Conservation (phyloP, 1,140 invertebrate genomes). For the Homarus americanus region DNA sequence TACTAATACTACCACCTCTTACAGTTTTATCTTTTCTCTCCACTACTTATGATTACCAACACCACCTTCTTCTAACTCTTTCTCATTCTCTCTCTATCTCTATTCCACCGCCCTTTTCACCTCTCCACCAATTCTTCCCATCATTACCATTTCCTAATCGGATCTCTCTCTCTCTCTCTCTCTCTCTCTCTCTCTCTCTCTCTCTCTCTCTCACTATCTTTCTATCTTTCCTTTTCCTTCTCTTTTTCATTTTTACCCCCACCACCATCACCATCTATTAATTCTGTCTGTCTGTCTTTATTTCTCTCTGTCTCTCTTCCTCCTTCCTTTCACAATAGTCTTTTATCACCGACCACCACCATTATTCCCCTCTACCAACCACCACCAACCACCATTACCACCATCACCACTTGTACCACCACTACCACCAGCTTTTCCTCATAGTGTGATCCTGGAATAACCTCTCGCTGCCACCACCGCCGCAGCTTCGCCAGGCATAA, state of each 20-base stretch:
- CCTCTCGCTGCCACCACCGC: too few relatives aligned
- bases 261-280: too few relatives aligned
- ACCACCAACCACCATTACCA: neutral
- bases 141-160: too few relatives aligned
- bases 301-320: neutral
- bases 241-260: neutral
- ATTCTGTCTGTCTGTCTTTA: neutral
- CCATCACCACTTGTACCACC: neutral
- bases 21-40: too few relatives aligned
- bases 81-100: neutral
- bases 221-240: neutral
- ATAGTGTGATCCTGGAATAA: too few relatives aligned
- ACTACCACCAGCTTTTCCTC: too few relatives aligned
- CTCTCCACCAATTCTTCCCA: neutral
- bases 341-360: too few relatives aligned
- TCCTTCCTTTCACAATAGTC: too few relatives aligned
- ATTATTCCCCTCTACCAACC: neutral
- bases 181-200: slow-evolving; percentile 1
- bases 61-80: too few relatives aligned
- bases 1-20: too few relatives aligned
- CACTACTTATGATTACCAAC: too few relatives aligned
- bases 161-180: neutral
- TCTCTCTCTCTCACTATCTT: neutral
- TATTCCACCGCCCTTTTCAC: neutral
- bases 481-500: too few relatives aligned